phyloP scores from a whole-genome alignment of 1,140 invertebrate species.

The Cotesia chilonis region DNA sequence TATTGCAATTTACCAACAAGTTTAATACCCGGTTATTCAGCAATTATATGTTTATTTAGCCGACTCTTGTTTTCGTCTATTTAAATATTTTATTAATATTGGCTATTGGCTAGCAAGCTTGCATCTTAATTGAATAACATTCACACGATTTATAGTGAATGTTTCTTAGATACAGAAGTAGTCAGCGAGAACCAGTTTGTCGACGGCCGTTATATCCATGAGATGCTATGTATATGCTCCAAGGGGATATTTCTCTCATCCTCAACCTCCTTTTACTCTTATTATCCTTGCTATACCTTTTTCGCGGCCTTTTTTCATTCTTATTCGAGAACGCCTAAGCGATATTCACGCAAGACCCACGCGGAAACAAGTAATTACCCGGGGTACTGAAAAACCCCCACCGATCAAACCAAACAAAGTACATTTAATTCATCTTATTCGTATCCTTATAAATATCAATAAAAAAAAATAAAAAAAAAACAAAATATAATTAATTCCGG shows the following conservation, averaged over 20 bases:
- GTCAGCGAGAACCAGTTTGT: conserved; percentile 26
- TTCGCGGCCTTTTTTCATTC: too few species aligned
- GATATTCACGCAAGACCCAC: too few species aligned
- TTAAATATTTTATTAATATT: conserved; percentile 3
- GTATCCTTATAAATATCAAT: too few species aligned
- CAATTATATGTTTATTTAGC: background rate
- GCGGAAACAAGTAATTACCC: too few species aligned
- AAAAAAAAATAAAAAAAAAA: too few species aligned
- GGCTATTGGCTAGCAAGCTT: background rate
- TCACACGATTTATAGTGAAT: conserved; percentile 22
- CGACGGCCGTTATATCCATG: conserved; percentile 18
- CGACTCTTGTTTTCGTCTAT: conserved; percentile 9
- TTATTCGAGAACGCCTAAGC: too few species aligned
- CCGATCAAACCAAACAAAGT: too few species aligned
- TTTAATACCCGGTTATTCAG: background rate
- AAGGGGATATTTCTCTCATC: background rate
- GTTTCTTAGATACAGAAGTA: conserved; percentile 25
- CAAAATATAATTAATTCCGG: too few species aligned
- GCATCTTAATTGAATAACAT: conserved; percentile 30
- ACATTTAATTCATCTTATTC: too few species aligned
- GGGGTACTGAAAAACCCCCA: too few species aligned
- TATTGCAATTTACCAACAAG: conserved; percentile 10
- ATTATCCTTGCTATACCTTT: too few species aligned
- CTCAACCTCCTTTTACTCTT: background rate
- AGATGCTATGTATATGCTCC: background rate